Evolutionary conservation across 30 jellyfish, hydroid and myxozoan genomes (phyloP).

Genomic region (Pseudorhiza aurosa): DNA sequence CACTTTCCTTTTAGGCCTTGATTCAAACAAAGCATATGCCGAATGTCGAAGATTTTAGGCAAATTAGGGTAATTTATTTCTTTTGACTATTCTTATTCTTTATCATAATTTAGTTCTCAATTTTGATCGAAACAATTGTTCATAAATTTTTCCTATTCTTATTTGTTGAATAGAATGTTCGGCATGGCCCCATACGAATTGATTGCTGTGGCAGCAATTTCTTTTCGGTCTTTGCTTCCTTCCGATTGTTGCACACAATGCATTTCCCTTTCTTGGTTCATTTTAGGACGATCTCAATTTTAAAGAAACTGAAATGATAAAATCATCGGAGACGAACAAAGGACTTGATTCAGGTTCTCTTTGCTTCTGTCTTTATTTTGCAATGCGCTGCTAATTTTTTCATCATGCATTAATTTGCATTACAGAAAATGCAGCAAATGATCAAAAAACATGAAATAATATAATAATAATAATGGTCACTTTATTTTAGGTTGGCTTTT

Average conservation of each 20-base stretch:
- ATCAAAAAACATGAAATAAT: too few relatives aligned
- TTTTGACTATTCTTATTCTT: background rate
- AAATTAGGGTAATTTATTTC: conserved; percentile 55
- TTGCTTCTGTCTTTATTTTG: too few relatives aligned
- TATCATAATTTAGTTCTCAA: background rate
- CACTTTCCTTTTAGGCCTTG: conserved; percentile 76
- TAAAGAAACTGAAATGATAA: conserved; percentile 89
- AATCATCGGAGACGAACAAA: conserved; percentile 83
- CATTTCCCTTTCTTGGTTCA: background rate
- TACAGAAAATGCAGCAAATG: too few relatives aligned
- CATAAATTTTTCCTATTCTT: too few relatives aligned
- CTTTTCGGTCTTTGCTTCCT: background rate
- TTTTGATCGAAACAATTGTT: background rate
- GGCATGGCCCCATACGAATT: too few relatives aligned
- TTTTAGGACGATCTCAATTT: conserved; percentile 82
- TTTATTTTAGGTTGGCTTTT: too few relatives aligned
- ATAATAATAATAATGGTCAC: too few relatives aligned
- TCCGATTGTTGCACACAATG: background rate
- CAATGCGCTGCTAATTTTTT: too few relatives aligned
- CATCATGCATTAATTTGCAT: too few relatives aligned
- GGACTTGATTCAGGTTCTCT: conserved; percentile 97
- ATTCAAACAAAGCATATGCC: conserved; percentile 97
- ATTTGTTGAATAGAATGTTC: too few relatives aligned
- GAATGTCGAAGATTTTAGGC: conserved; percentile 70
- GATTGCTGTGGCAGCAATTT: too few relatives aligned